These are phyloP conservation scores for Acanthochromis polyacanthus DNA, from an alignment of 2,113 vertebrate genomes.

Conservation along the genomic window DNA sequence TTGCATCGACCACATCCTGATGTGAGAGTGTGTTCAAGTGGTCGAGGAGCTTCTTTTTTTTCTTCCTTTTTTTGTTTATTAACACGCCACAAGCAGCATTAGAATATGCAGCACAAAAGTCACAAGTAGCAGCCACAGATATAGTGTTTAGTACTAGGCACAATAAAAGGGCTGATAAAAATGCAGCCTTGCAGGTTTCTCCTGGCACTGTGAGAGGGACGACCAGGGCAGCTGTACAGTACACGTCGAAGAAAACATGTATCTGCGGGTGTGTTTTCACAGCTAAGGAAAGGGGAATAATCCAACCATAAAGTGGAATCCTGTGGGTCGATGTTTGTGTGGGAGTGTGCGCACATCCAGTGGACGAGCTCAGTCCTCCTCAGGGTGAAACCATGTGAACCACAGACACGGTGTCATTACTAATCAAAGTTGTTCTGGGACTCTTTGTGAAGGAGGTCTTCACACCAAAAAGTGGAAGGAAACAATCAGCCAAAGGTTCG, in stretches of 20 bases:
- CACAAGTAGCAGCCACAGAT: slow-evolving; percentile 73
- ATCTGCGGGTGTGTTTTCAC: slow-evolving; percentile 26
- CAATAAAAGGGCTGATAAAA: slow-evolving; percentile 61
- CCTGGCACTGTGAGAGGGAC: slow-evolving; percentile 67
- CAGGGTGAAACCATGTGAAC: slow-evolving; percentile 6
- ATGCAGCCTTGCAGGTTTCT: slow-evolving; percentile 67
- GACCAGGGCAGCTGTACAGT: slow-evolving; percentile 29
- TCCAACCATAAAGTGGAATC: slow-evolving; percentile 69
- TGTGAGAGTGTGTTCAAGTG: slow-evolving; percentile 37
- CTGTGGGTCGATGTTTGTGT: slow-evolving; percentile 15
- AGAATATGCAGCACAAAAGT: slow-evolving; percentile 71
- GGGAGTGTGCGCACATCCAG: neutral
- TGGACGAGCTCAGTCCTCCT: slow-evolving; percentile 20
- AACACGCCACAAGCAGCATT: slow-evolving; percentile 70
- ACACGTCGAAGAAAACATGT: slow-evolving; percentile 31
- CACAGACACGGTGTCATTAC: neutral
- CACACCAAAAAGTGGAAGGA: slow-evolving; percentile 13
- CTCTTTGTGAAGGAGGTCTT: slow-evolving; percentile 19
- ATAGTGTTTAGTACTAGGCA: slow-evolving; percentile 72
- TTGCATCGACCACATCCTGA: slow-evolving; percentile 31
- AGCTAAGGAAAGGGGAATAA: slow-evolving; percentile 8
- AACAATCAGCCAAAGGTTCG: slow-evolving; percentile 2
- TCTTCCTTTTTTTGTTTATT: slow-evolving; percentile 11
- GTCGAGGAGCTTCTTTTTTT: slow-evolving; percentile 12
- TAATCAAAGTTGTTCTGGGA: slow-evolving; percentile 8